A percentile compares a stretch with the other conserved stretches of the same genome.
These are phyloP conservation scores for Sarotherodon lohbergeri DNA, from an alignment of 2,113 vertebrate genomes.

Conservation along the genomic window DNA sequence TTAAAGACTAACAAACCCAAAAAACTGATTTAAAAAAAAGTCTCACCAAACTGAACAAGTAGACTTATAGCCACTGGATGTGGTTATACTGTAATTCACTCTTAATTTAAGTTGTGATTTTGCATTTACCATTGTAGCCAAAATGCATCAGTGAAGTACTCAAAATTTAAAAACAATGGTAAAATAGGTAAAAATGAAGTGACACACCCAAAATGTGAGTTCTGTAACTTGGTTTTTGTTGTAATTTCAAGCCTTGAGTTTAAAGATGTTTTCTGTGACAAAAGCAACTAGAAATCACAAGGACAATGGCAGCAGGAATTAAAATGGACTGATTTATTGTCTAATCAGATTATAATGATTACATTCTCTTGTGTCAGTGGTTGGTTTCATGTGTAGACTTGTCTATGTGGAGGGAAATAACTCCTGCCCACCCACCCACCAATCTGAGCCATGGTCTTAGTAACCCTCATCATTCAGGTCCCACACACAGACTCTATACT, in stretches of 20 bases:
- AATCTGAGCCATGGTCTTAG: not conserved
- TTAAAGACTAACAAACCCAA: not conserved
- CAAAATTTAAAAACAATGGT: not conserved
- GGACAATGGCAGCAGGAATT: not conserved
- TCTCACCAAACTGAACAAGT: not conserved
- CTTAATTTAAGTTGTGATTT: not conserved
- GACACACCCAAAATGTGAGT: not conserved
- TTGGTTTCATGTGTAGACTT: not conserved
- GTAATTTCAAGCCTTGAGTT: not conserved
- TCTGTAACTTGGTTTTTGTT: not conserved
- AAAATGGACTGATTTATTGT: constrained; percentile 29
- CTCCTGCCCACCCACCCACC: not conserved
- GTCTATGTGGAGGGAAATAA: not conserved
- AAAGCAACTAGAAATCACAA: not conserved
- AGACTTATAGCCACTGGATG: not conserved
- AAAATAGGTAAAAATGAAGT: not conserved
- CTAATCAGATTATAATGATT: constrained; percentile 7
- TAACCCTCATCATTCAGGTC: not conserved
- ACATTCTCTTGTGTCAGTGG: not conserved
- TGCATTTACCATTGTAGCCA: fast-evolving
- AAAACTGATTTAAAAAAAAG: not conserved
- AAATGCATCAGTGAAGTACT: not conserved
- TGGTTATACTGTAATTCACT: not conserved
- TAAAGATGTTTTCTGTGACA: not conserved
- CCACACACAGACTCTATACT: not conserved